Evolutionary conservation across 2,113 vertebrate genomes (phyloP).

Genomic region (Microcebus murinus): DNA sequence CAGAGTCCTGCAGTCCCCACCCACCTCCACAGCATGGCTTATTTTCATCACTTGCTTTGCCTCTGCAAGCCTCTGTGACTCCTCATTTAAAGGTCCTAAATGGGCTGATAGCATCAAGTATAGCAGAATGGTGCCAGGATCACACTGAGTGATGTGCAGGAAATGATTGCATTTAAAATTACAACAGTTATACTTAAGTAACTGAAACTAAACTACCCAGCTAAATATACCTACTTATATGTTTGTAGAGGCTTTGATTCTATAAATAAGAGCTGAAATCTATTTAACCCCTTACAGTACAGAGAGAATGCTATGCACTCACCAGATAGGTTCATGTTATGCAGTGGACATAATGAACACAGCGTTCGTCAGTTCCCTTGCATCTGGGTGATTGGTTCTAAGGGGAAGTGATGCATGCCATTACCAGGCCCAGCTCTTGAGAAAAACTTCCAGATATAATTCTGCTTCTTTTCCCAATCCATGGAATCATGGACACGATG

Average conservation of each 20-base stretch:
- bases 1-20: rapidly evolving
- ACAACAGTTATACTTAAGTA: neutral
- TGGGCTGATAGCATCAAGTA: neutral
- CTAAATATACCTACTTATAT: neutral
- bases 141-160: neutral
- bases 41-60: neutral
- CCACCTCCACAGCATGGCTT: neutral
- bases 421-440: neutral
- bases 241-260: neutral
- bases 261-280: neutral
- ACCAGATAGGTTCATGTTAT: neutral
- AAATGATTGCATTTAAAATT: conserved; percentile 2
- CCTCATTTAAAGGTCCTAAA: neutral
- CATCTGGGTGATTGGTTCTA: neutral
- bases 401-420: neutral
- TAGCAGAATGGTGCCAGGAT: neutral
- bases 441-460: neutral
- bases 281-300: neutral
- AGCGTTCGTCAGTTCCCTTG: neutral
- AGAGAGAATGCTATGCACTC: neutral
- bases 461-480: neutral
- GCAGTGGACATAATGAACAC: neutral
- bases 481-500: neutral
- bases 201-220: neutral
- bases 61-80: neutral